phyloP scores from a whole-genome alignment of 2,113 vertebrate species.

The Pristiophorus japonicus region DNA sequence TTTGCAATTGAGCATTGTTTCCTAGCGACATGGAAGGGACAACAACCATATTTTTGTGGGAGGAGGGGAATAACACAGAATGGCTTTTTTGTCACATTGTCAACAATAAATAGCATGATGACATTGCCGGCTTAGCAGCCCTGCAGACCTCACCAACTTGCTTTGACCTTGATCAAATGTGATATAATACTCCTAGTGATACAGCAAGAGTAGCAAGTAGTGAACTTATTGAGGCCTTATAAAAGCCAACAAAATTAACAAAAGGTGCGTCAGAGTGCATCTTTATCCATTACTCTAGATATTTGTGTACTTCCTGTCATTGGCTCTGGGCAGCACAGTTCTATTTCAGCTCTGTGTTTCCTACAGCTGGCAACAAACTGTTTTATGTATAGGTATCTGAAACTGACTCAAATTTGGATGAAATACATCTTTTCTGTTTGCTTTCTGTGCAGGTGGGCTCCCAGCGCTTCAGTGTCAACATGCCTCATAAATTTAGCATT shows the following conservation, averaged over 20 bases:
- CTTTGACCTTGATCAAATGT: neutral
- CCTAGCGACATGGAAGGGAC: neutral
- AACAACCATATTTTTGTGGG: neutral
- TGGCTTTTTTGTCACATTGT: neutral
- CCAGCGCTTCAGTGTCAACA: conserved; percentile 96
- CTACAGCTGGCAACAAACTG: neutral
- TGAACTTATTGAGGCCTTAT: neutral
- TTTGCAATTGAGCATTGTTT: conserved; percentile 36
- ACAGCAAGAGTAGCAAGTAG: neutral
- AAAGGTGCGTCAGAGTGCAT: too few species aligned
- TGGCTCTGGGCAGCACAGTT: neutral
- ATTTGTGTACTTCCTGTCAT: neutral
- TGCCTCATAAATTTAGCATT: conserved; percentile 97
- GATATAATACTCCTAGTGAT: neutral
- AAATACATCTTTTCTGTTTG: conserved; percentile 40
- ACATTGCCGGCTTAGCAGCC: neutral
- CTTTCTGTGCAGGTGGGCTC: conserved; percentile 78
- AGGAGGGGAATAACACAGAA: neutral
- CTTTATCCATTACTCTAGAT: neutral
- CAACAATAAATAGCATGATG: neutral
- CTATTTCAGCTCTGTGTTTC: neutral
- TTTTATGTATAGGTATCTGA: neutral
- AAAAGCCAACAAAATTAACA: neutral
- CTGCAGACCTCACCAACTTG: neutral
- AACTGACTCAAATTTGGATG: neutral